Base-by-base conservation (phyloP, 2,888 invertebrate species). In the Cheilosia vulpina region DNA sequence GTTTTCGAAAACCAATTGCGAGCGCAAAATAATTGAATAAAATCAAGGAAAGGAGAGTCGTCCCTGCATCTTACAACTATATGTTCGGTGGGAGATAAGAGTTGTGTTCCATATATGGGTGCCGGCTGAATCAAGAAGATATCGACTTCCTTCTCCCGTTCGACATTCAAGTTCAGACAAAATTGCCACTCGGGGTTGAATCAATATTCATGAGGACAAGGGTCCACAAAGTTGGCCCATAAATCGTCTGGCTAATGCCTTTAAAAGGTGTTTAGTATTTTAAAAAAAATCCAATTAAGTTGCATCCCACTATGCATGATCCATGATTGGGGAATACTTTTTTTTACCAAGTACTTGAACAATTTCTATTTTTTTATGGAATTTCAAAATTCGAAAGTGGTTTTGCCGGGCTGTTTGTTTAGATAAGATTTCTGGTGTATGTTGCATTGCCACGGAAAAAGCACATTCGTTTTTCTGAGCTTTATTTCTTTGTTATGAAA, bases 1-100 rank as follows among this genome's bases (percentile, higher is more conserved):
- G 83, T 73, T 83, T 79, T 83, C 52, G n/a, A 69, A 79, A 79
- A 73, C 38, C 79, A 69, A 75, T 69, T 84, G 83, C 75, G 38
- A 58, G 73, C 45, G 63, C 52, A 68, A 45, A 69, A 84, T 75
- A 75, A 78, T 79, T 79, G 78, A 79, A 79, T 73, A 69, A 58
- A 69, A n/a, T 57, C 79, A 83, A 65, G 38, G 31, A 31, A 27
- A 45, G 19, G 47, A 19, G 47, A 19, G 47, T 47, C 3, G 27
- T 55, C 17, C 3, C 43, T 31, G 31, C 57, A 38, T 57, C 50
- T 81, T 27, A 75, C 68, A 76, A 66, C 82, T 77, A 65, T 66
- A 65, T 21, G 66, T 71, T 21, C 45, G 75, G 68, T 27, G 55
- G 55, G 41, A 63, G 80, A 81, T 81, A 81, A 65, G 62, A 58